A percentile compares a stretch with the other conserved stretches of the same genome.
Conservation (phyloP, 2,888 invertebrate genomes). For the Calliopum simillimum region DNA sequence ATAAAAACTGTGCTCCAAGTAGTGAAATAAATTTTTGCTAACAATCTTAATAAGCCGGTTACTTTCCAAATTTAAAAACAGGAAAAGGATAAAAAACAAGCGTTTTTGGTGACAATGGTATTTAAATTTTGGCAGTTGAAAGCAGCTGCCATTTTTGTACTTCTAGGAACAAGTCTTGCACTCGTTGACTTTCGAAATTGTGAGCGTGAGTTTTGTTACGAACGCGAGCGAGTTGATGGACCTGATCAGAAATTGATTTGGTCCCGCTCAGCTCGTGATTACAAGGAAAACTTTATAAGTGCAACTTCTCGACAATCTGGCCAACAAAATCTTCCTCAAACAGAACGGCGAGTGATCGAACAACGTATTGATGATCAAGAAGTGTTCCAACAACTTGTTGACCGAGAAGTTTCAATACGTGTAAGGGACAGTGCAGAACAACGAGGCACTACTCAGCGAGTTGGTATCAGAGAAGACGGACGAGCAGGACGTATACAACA, state of each 20-base stretch:
- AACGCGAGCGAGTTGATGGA: not conserved
- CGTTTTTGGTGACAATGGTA: conserved; percentile 48
- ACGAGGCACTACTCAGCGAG: not conserved
- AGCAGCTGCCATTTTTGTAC: conserved; percentile 48
- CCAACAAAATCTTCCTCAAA: not conserved
- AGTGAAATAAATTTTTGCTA: too few relatives aligned
- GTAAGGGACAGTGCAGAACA: not conserved
- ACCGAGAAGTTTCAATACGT: not conserved
- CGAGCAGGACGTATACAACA: conserved; percentile 1
- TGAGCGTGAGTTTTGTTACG: conserved; percentile 42
- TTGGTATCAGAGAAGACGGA: conserved; percentile 2
- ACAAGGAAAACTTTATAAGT: not conserved
- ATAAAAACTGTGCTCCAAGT: not conserved
- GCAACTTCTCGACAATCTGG: not conserved
- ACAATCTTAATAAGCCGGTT: conserved; percentile 9
- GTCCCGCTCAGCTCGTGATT: not conserved
- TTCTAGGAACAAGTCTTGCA: conserved; percentile 47
- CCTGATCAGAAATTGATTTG: too few relatives aligned
- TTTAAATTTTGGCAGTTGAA: conserved; percentile 52
- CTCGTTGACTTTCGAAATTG: conserved; percentile 39
- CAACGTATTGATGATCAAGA: not conserved
- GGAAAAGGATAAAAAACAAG: not conserved
- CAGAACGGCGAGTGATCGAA: not conserved
- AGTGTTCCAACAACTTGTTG: not conserved
- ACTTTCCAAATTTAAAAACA: not conserved